phyloP scores from a whole-genome alignment of 2,888 invertebrate species.

The Monopis laevigella region DNA sequence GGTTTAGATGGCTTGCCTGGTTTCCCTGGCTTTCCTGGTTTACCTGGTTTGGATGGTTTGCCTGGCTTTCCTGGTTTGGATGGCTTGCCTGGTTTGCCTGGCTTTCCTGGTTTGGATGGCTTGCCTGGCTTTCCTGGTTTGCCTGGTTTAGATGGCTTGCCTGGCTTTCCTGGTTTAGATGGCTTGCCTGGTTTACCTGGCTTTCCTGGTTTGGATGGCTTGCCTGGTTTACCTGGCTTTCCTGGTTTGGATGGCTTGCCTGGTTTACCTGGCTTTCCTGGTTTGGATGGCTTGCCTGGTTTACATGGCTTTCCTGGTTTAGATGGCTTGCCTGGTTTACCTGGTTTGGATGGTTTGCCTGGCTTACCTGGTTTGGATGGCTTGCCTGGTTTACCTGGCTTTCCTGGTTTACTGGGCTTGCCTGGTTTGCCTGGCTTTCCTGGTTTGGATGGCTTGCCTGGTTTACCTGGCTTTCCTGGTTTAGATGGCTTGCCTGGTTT shows the following conservation, averaged over 20 bases:
- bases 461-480: slow-evolving; percentile 17
- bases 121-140: no score
- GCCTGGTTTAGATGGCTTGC: not conserved
- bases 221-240: slow-evolving; percentile 3
- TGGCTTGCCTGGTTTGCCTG: not conserved
- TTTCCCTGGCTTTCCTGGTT: not conserved
- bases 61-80: not conserved
- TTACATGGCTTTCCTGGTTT: slow-evolving; percentile 22
- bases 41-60: slow-evolving; percentile 14
- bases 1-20: not conserved
- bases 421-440: slow-evolving; percentile 19
- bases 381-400: slow-evolving; percentile 23
- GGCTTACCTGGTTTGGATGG: slow-evolving; percentile 21
- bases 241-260: slow-evolving; percentile 4
- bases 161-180: slow-evolving; percentile 5
- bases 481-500: slow-evolving; percentile 13
- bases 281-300: slow-evolving; percentile 5
- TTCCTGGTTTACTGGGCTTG: not conserved
- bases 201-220: slow-evolving; percentile 1
- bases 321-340: slow-evolving; percentile 21
- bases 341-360: slow-evolving; percentile 28
- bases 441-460: slow-evolving; percentile 24
- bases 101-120: not conserved
- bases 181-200: not conserved
- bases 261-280: slow-evolving; percentile 7